Percentiles rank a stretch among this genome's conserved stretches.
These are phyloP conservation scores for Aurelia sp. DNA, from an alignment of 30 jellyfish, hydroid and myxozoan genomes.

Conservation along the genomic window DNA sequence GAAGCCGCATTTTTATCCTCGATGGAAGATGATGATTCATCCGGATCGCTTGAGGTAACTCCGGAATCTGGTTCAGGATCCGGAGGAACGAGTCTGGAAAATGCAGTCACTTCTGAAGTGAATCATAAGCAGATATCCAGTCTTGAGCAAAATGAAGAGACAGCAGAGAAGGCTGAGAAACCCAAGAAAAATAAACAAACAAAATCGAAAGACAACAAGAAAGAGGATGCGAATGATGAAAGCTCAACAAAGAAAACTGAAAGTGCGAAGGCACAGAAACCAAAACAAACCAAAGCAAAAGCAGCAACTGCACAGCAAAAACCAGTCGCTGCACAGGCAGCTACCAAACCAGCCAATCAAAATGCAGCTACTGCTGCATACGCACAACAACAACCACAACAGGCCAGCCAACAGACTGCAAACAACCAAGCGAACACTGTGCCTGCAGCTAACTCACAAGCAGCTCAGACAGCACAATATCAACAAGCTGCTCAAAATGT, in stretches of 20 bases:
- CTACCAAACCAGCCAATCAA: not conserved
- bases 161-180: not conserved
- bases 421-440: not conserved
- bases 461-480: constrained; percentile 6
- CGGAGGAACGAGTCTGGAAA: constrained; percentile 52
- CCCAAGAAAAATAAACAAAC: not conserved
- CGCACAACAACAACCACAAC: constrained; percentile 10
- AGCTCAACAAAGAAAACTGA: not conserved
- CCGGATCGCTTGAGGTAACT: constrained; percentile 66
- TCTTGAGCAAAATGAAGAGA: constrained; percentile 15
- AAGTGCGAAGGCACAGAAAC: not conserved
- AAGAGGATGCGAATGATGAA: not conserved
- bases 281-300: not conserved
- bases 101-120: constrained; percentile 50
- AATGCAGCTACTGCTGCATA: constrained; percentile 10
- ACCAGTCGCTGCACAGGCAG: constrained; percentile 1
- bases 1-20: constrained; percentile 80
- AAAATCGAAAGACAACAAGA: not conserved
- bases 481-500: constrained; percentile 17
- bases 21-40: constrained; percentile 57
- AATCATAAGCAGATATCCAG: constrained; percentile 32
- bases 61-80: constrained; percentile 82
- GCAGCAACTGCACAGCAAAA: constrained; percentile 14
- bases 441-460: not conserved
- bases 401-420: constrained; percentile 1